These are phyloP conservation scores for Drosophila chauvacae DNA, from an alignment of 1,140 invertebrate species.

Conservation along the genomic window DNA sequence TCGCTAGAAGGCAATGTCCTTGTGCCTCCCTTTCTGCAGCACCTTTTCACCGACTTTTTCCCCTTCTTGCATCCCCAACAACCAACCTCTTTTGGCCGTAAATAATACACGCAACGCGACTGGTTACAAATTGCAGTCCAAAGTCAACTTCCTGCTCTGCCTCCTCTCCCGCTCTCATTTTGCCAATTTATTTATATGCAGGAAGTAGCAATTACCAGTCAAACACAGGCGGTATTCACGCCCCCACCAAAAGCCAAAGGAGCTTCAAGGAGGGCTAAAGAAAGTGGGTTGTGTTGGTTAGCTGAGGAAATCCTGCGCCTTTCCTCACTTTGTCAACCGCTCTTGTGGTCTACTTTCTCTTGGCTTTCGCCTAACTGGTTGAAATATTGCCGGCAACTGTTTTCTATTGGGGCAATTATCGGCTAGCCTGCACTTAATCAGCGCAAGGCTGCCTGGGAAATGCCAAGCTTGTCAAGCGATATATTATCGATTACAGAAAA, in stretches of 20 bases:
- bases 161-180: slow-evolving; percentile 35
- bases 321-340: slow-evolving; percentile 46
- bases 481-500: slow-evolving; percentile 13
- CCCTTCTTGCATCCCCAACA: slow-evolving; percentile 16
- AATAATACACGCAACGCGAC: slow-evolving; percentile 80
- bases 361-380: slow-evolving; percentile 41
- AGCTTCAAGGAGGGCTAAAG: not conserved
- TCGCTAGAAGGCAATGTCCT: slow-evolving; percentile 54
- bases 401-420: slow-evolving; percentile 38
- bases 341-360: slow-evolving; percentile 39
- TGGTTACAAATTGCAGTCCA: slow-evolving; percentile 75
- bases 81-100: slow-evolving; percentile 49
- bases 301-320: slow-evolving; percentile 11
- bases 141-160: slow-evolving; percentile 46
- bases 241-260: slow-evolving; percentile 22
- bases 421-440: slow-evolving; percentile 32
- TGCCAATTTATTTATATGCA: slow-evolving; percentile 65
- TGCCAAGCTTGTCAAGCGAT: slow-evolving; percentile 12
- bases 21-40: slow-evolving; percentile 11
- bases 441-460: slow-evolving; percentile 12
- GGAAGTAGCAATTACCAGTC: slow-evolving; percentile 76
- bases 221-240: slow-evolving; percentile 55
- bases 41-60: slow-evolving; percentile 1
- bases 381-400: slow-evolving; percentile 42
- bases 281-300: slow-evolving; percentile 9